Evolutionary conservation across 2,113 vertebrate species (phyloP).

Genomic region (Fregata magnificens): DNA sequence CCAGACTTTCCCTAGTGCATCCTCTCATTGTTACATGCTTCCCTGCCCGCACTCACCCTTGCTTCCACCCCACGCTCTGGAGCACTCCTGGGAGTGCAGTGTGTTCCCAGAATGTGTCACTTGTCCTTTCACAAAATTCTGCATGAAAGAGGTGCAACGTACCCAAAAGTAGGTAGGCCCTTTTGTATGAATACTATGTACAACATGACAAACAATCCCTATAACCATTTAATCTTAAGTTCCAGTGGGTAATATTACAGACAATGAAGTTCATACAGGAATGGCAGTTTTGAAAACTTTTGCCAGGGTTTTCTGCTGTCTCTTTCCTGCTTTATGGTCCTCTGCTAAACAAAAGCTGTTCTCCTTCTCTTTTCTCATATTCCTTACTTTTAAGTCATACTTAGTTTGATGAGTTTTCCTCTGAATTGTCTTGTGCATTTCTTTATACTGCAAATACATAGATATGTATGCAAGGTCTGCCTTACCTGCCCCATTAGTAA

Average conservation of each 20-base stretch:
- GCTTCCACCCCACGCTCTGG: not conserved
- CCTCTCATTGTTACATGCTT: not conserved
- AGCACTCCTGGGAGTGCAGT: not conserved
- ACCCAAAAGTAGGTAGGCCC: not conserved
- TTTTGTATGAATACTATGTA: not conserved
- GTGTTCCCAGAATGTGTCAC: not conserved
- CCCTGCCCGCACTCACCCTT: accelerated
- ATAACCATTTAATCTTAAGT: not conserved
- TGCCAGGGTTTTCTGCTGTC: not conserved
- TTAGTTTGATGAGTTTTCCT: not conserved
- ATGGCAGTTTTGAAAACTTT: not conserved
- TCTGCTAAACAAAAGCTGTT: not conserved
- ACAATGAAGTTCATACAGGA: not conserved
- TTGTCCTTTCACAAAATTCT: not conserved
- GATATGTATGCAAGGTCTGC: not conserved
- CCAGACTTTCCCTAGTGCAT: not conserved
- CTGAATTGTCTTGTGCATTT: not conserved
- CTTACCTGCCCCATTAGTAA: not conserved
- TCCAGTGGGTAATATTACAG: not conserved
- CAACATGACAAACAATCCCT: not conserved
- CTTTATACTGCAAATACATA: not conserved
- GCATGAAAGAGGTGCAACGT: not conserved
- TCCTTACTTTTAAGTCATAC: not conserved
- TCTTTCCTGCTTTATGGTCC: not conserved
- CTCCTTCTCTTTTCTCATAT: not conserved